Base-by-base conservation (phyloP, 2,797 vertebrate species). In the Molothrus aeneus region DNA sequence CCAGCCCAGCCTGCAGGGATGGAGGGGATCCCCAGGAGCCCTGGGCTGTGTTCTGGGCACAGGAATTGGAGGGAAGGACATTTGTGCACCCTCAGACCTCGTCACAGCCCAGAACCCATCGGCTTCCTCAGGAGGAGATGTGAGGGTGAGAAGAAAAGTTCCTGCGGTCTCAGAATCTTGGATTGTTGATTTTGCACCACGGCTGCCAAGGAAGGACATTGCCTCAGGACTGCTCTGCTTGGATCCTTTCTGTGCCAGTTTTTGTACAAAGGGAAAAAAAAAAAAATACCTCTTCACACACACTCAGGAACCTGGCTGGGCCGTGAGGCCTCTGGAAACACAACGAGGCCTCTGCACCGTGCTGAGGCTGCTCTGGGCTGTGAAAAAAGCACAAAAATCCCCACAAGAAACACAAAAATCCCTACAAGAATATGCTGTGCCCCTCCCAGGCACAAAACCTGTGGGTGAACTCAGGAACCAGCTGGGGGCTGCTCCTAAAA, bases 241-340 rank as follows among this genome's bases (percentile, higher is more conserved):
- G 75, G 81, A 86, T 68, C 72, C 74, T 77, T 45, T 24, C 21
- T 59, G 87, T 48, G 89, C 94, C 94, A 95, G 87, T 93, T 87
- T 75, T 87, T 65, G 45, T 77, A 68, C 12, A 10, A 75, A 78
- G 36, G 56, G 32, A 47, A 48, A 59, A 81, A 45, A 47, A 43
- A 36, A 36, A 81, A 79, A 84, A 92, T 82, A 92, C 95, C 92
- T 94, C 96, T 85, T 86, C 36, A 38, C 53, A 50, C 64, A 13
- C n/a, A 48, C 90, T 95, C 93, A 88, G 92, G 94, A 78, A 54
- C 2, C 19, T 48, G 92, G 42, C 70, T 18, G 80, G 80, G 36
- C 11, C 4, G 0, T 5, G 32, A 10, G 66, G 56, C 50, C n/a
- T 2, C 42, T 47, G 51, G 10, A 38, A 54, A 38, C 56, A 26